A percentile compares a stretch with the other conserved stretches of the same genome.
phyloP scores from a whole-genome alignment of 2,888 invertebrate species.

The Orthosia gothica region DNA sequence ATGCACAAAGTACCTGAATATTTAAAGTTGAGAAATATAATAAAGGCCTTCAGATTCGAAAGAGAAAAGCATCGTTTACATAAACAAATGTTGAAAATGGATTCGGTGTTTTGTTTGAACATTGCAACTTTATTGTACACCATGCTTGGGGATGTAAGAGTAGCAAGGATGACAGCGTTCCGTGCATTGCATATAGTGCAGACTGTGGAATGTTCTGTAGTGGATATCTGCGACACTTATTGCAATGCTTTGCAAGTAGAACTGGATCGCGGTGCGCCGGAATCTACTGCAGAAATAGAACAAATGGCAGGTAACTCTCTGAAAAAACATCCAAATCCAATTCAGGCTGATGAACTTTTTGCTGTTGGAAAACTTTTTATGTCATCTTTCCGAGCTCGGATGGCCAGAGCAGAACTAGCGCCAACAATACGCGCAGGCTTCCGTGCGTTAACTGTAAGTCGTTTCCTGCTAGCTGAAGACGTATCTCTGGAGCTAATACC shows the following conservation, averaged over 20 bases:
- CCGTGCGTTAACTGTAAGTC: constrained; percentile 84
- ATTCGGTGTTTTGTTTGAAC: constrained; percentile 86
- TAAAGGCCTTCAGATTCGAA: constrained; percentile 72
- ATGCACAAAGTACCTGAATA: constrained; percentile 78
- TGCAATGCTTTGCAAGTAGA: constrained; percentile 88
- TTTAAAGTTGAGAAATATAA: constrained; percentile 74
- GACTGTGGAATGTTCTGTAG: constrained; percentile 80
- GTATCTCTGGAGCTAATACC: constrained; percentile 86
- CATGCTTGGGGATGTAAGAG: constrained; percentile 79
- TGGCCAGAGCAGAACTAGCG: constrained; percentile 80
- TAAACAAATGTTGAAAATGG: constrained; percentile 74
- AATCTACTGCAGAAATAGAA: constrained; percentile 82
- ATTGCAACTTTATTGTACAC: constrained; percentile 82
- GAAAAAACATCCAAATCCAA: constrained; percentile 76
- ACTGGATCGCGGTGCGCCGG: constrained; percentile 81
- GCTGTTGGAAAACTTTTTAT: constrained; percentile 86
- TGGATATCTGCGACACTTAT: constrained; percentile 87
- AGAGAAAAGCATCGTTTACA: constrained; percentile 76
- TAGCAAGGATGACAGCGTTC: constrained; percentile 77
- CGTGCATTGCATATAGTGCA: constrained; percentile 82
- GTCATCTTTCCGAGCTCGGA: constrained; percentile 84
- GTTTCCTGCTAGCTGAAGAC: constrained; percentile 83
- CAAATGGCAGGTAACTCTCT: constrained; percentile 79
- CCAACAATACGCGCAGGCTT: constrained; percentile 84
- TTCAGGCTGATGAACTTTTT: constrained; percentile 85